Evolutionary conservation across 1,140 invertebrate genomes (phyloP).

Genomic region (Nebria ingens): DNA sequence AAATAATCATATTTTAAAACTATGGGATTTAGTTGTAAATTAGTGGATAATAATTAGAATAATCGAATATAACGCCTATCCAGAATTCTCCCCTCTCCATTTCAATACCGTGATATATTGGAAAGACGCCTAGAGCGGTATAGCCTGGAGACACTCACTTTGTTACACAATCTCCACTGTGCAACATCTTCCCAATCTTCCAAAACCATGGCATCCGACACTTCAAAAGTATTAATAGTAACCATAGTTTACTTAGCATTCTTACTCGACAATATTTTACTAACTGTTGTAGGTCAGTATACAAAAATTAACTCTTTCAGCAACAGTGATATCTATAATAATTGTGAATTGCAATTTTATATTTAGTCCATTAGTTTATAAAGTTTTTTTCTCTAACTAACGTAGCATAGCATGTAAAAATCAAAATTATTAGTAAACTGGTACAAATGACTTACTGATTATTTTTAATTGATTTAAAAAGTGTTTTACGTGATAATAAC

Average conservation of each 20-base stretch:
- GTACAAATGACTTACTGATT: conserved; percentile 4
- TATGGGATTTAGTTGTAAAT: too few species aligned
- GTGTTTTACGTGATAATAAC: too few species aligned
- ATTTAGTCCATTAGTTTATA: too few species aligned
- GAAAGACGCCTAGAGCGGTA: not conserved
- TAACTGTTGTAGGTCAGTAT: conserved; percentile 71
- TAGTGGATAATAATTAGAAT: too few species aligned
- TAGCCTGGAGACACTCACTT: not conserved
- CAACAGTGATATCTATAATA: too few species aligned
- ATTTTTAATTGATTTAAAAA: too few species aligned
- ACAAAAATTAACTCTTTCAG: conserved; percentile 14
- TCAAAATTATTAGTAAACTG: conserved; percentile 3
- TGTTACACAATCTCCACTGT: not conserved
- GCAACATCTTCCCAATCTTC: conserved; percentile 5
- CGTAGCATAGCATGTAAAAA: too few species aligned
- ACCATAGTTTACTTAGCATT: conserved; percentile 55
- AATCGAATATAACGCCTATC: too few species aligned
- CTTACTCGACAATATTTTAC: conserved; percentile 63
- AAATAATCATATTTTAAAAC: too few species aligned
- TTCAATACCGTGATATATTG: not conserved
- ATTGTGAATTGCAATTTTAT: too few species aligned
- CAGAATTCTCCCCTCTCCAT: not conserved
- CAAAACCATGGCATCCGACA: conserved; percentile 3
- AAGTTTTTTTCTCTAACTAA: too few species aligned
- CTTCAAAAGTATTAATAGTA: conserved; percentile 36